Base-by-base conservation (phyloP, 2,888 invertebrate genomes). In the Synergus umbraculus region DNA sequence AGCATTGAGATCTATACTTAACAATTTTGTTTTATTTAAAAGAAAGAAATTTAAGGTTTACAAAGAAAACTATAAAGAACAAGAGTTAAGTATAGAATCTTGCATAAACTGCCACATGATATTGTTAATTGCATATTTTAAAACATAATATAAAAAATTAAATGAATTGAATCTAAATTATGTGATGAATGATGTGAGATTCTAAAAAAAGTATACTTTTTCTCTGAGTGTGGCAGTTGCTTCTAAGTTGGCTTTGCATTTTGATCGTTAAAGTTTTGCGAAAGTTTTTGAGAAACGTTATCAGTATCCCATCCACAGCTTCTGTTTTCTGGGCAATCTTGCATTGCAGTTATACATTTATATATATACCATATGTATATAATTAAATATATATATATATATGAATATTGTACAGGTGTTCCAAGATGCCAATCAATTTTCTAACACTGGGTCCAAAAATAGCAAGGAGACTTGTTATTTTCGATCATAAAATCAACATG, bases 401-500 rank as follows among this genome's bases (percentile, higher is more conserved):
- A 54, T 73, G 54, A 73, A 54, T 37, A 49, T 73, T 73, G 73
- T 73, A 83, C 82, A 85, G 78, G 85, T 79, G 84, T 86, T 89
- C 88, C 87, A 86, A 86, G 87, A 88, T 87, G 90, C 89, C 89
- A 90, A 90, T 90, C 87, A 81, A 81, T 66, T 83, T 86, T 85
- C 80, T 82, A 82, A 86, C 66, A 79, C 85, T 80, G 82, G 80
- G 81, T 83, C 78, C 79, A 83, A 81, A 79, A 64, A 43, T 43
- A 22, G 58, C 22, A 66, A 76, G 29, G 49, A 78, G 4, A 49
- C 77, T 22, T n/a, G 58, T 76, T 76, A 49, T 54, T 54, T 37
- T 29, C 29, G 54, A 60, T 64, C 60, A 22, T 63, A 67, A 29
- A 29, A 46, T 46, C 46, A 7, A 73, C 54, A 54, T 66, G 41